These are phyloP conservation scores for Labrus mixtus DNA, from an alignment of 2,113 vertebrate species.

Conservation along the genomic window DNA sequence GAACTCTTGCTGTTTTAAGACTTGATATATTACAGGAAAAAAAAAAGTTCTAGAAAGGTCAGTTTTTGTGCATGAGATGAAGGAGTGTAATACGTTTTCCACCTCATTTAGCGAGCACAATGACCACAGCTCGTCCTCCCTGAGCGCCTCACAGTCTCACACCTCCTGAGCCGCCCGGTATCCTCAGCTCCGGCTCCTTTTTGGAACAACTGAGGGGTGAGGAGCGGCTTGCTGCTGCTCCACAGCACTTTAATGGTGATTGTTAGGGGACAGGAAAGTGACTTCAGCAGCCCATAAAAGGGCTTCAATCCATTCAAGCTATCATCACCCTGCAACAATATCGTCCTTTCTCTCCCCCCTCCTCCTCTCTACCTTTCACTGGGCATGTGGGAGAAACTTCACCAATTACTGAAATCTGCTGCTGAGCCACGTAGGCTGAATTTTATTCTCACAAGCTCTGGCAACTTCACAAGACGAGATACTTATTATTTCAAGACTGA, in stretches of 20 bases:
- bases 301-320: constrained; percentile 11
- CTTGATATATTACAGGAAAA: constrained; percentile 9
- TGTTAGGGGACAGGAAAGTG: constrained; percentile 38
- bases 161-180: constrained; percentile 17
- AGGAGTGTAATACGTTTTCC: constrained; percentile 48
- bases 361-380: background rate
- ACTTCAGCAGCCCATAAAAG: constrained; percentile 33
- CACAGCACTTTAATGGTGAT: constrained; percentile 56
- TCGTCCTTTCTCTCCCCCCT: background rate
- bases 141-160: constrained; percentile 32
- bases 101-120: constrained; percentile 35
- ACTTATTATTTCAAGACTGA: background rate
- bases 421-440: constrained; percentile 4
- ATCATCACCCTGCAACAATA: background rate
- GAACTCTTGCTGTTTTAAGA: background rate
- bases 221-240: background rate
- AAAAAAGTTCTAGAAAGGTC: constrained; percentile 18
- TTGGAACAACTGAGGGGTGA: constrained; percentile 8
- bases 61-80: constrained; percentile 21
- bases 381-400: constrained; percentile 27
- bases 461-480: background rate
- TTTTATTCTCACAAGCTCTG: background rate
- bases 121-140: constrained; percentile 34
- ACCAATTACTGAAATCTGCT: constrained; percentile 48
- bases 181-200: constrained; percentile 17